These are phyloP conservation scores for Calypte anna DNA, from an alignment of 2,113 vertebrate species.

Conservation along the genomic window DNA sequence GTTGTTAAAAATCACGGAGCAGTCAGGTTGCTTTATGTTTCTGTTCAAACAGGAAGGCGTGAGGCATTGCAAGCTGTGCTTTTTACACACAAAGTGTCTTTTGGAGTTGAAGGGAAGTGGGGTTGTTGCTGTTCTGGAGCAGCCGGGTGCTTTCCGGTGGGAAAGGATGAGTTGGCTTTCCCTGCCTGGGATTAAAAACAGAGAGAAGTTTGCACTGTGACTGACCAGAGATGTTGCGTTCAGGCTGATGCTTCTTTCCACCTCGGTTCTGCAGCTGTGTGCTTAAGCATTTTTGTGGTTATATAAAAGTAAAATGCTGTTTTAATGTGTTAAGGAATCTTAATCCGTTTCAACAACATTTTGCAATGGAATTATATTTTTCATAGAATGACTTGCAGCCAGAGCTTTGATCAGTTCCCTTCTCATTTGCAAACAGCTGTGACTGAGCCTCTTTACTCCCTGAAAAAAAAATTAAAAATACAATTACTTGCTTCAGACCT, in stretches of 20 bases:
- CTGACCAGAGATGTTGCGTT: background rate
- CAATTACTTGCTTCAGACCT: background rate
- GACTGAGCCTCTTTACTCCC: background rate
- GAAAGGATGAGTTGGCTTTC: background rate
- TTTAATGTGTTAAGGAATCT: background rate
- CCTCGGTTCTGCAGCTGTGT: background rate
- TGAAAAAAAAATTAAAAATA: background rate
- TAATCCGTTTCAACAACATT: background rate
- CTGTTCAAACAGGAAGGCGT: fast-evolving
- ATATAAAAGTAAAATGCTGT: background rate
- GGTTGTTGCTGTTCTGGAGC: background rate
- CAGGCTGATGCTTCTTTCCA: background rate
- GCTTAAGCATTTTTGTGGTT: background rate
- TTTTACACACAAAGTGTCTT: background rate
- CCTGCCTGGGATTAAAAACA: fast-evolving
- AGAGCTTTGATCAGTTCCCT: background rate
- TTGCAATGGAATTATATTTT: background rate
- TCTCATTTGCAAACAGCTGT: background rate
- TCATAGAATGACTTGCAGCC: background rate
- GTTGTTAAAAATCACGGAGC: background rate
- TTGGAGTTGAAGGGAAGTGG: background rate
- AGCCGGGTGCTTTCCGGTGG: background rate
- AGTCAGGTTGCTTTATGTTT: background rate
- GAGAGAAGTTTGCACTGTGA: fast-evolving
- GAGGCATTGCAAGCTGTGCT: background rate